A percentile compares a stretch with the other conserved stretches of the same genome.
Conservation (phyloP, 2,113 vertebrate genomes). For the Pantherophis guttatus region DNA sequence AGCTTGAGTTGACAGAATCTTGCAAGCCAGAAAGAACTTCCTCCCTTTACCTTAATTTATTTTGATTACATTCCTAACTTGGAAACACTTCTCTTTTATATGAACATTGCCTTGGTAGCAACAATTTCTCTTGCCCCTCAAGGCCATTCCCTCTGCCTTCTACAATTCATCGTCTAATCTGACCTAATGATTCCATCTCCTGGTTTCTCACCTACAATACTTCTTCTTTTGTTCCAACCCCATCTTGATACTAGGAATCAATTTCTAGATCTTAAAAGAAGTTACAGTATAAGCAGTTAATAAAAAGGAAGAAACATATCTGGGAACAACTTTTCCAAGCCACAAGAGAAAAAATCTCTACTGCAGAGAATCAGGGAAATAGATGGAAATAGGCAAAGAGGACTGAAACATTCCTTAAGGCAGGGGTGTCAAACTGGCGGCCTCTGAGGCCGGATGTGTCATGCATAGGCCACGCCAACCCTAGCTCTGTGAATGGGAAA, state of each 20-base stretch:
- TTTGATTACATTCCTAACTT: neutral
- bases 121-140: neutral
- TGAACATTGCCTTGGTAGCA: neutral
- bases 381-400: neutral
- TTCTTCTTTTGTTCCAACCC: neutral
- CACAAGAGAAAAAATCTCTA: neutral
- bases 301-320: neutral
- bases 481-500: too few relatives aligned
- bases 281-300: neutral
- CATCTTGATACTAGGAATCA: neutral
- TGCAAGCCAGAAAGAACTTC: neutral
- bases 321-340: neutral
- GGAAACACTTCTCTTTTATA: neutral
- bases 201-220: neutral
- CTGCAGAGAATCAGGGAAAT: neutral
- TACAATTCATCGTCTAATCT: neutral
- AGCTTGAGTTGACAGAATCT: neutral
- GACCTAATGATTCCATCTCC: neutral
- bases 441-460: too few relatives aligned
- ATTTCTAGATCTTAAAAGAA: neutral
- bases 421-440: too few relatives aligned
- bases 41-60: neutral
- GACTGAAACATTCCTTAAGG: neutral
- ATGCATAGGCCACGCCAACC: too few relatives aligned
- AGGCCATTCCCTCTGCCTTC: neutral